Evolutionary conservation across 2,113 vertebrate genomes (phyloP).

Genomic region (Amblyornis subalaris): DNA sequence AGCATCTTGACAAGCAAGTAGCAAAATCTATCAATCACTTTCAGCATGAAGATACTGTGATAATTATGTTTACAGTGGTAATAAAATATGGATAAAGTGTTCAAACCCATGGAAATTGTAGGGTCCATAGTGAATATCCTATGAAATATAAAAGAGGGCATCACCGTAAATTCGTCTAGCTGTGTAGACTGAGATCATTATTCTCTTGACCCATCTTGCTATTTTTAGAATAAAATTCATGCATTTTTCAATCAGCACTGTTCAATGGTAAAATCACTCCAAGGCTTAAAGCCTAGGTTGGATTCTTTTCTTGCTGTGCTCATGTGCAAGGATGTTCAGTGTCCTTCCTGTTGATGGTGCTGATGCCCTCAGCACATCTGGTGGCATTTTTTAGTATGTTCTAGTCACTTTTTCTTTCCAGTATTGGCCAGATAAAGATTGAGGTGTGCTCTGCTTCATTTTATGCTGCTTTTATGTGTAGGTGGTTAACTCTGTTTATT

Average conservation of each 20-base stretch:
- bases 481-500: neutral
- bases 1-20: slow-evolving; percentile 32
- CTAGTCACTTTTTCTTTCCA: neutral
- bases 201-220: slow-evolving; percentile 25
- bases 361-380: neutral
- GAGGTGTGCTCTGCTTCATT: neutral
- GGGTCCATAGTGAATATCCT: neutral
- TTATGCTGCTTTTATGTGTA: neutral
- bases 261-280: neutral
- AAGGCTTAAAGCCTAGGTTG: neutral
- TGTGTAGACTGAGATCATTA: neutral
- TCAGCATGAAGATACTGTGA: slow-evolving; percentile 10
- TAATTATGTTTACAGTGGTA: slow-evolving; percentile 50
- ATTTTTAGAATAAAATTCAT: neutral
- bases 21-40: slow-evolving; percentile 40
- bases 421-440: neutral
- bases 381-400: neutral
- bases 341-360: neutral
- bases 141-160: neutral
- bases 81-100: slow-evolving; percentile 36
- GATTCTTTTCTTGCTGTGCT: neutral
- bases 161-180: neutral
- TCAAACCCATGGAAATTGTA: slow-evolving; percentile 14
- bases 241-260: neutral
- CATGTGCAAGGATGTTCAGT: neutral